Percentiles rank a stretch among this genome's conserved stretches.
These are phyloP conservation scores for Drosophila bipectinata DNA, from an alignment of 1,140 invertebrate genomes.

Conservation along the genomic window DNA sequence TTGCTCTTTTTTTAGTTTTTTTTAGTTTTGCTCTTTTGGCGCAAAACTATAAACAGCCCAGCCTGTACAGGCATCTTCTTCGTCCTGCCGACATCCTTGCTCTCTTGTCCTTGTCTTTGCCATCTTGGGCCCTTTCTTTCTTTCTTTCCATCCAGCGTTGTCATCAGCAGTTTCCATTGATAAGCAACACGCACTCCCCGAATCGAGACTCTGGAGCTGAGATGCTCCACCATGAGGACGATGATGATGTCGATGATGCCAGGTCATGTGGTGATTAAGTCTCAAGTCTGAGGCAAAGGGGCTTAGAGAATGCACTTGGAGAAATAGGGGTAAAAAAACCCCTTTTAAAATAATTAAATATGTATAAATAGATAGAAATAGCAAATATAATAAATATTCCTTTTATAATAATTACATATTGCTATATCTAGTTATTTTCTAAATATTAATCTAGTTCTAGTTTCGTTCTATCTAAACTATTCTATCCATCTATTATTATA, in stretches of 20 bases:
- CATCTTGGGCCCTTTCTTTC: background rate
- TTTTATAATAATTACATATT: too few species aligned
- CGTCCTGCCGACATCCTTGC: constrained; percentile 11
- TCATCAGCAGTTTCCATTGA: constrained; percentile 70
- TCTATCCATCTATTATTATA: too few species aligned
- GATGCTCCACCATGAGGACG: background rate
- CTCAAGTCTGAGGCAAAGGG: background rate
- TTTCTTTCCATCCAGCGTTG: constrained; percentile 10
- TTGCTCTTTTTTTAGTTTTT: too few species aligned
- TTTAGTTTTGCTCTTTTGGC: constrained; percentile 15
- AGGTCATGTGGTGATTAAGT: constrained; percentile 65
- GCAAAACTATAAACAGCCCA: constrained; percentile 71
- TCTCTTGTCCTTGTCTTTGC: too few species aligned
- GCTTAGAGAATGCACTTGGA: background rate
- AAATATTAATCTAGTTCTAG: too few species aligned
- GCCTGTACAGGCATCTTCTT: constrained; percentile 23
- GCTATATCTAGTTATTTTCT: too few species aligned
- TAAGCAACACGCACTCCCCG: constrained; percentile 54
- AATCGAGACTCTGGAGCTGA: background rate
- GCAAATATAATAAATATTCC: too few species aligned
- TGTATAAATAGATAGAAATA: too few species aligned
- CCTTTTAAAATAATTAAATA: too few species aligned
- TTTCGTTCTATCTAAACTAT: too few species aligned
- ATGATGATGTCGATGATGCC: constrained; percentile 43
- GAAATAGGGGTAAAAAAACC: too few species aligned